Evolutionary conservation across 1,140 invertebrate species (phyloP), one percentile per base, ranked within the genome.

Genomic region (Ectropis grisescens): DNA sequence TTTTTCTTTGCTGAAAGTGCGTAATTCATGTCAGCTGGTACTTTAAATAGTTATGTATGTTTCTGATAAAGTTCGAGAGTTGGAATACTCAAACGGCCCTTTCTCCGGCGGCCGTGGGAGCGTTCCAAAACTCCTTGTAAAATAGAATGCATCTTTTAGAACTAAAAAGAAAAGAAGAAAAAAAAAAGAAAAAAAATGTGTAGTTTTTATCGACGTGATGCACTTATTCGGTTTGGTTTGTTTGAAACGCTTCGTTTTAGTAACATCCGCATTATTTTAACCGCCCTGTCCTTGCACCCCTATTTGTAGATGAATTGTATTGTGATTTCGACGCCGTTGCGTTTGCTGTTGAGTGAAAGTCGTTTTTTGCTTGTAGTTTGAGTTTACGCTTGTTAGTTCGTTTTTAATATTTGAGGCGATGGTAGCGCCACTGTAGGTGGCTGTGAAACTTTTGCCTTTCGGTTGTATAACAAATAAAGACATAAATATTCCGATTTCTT

Each of bases 1-100:
- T 80, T 83, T 83, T 83, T 83, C 79, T 83, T 83, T 83, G 79
- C 82, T 83, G 82, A 82, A 82, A 82, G 82, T 83, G 78, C 79
- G 82, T 83, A 79, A 82, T 81, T 83, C 82, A 80, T 83, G 79
- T 81, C 82, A 83, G 82, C 82, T 81, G 76, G 56, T 71, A 68
- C 51, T 60, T 60, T 65, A 43, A 53, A 67, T 69, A 66, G 60
- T 36, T 46, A 54, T 19, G 44, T 30, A 33, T 24, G 33, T 31
- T 9, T 28, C 13, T 13, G 34, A 13, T 41, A 25, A 39, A 29
- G 34, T 36, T 42, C 32, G 57, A 75, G 72, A 13, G 11, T 42
- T 60, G 69, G 60, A 78, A 71, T 65, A 72, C 55, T 72, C 68
- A 49, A 69, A 76, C 68, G 69, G 48, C 47, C 40, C 30, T 33